Evolutionary conservation across 2,797 vertebrate genomes (phyloP).

Genomic region (Petrocephalus schoutedeni): DNA sequence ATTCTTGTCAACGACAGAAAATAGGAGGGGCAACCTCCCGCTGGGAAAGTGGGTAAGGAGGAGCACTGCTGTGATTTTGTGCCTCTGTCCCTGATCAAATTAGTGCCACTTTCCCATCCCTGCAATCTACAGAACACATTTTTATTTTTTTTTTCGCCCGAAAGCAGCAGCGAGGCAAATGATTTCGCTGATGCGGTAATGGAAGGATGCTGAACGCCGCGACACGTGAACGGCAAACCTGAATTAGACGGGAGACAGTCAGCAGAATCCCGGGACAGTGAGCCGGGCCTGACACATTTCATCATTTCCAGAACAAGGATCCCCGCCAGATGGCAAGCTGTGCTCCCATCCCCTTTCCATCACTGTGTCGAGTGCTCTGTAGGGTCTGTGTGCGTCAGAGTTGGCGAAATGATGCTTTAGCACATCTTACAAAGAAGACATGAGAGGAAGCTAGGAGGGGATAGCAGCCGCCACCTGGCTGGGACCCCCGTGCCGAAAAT

Average conservation of each 20-base stretch:
- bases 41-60: background rate
- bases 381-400: background rate
- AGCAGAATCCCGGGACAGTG: background rate
- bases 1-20: slow-evolving; percentile 14
- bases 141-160: background rate
- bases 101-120: background rate
- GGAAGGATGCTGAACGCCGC: background rate
- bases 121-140: background rate
- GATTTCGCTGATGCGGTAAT: background rate
- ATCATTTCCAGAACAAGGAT: background rate
- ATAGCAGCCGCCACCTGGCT: background rate
- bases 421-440: background rate
- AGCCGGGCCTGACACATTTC: background rate
- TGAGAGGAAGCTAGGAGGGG: background rate
- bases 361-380: background rate
- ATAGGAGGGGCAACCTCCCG: background rate
- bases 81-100: slow-evolving; percentile 14
- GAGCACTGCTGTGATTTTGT: background rate
- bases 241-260: background rate
- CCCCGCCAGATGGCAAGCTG: background rate
- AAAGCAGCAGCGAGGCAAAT: background rate
- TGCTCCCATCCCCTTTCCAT: background rate
- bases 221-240: background rate
- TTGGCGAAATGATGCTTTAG: slow-evolving; percentile 11
- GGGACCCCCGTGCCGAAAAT: background rate